These are phyloP conservation scores for Baronia brevicornis DNA, from an alignment of 2,888 invertebrate genomes.

Conservation along the genomic window DNA sequence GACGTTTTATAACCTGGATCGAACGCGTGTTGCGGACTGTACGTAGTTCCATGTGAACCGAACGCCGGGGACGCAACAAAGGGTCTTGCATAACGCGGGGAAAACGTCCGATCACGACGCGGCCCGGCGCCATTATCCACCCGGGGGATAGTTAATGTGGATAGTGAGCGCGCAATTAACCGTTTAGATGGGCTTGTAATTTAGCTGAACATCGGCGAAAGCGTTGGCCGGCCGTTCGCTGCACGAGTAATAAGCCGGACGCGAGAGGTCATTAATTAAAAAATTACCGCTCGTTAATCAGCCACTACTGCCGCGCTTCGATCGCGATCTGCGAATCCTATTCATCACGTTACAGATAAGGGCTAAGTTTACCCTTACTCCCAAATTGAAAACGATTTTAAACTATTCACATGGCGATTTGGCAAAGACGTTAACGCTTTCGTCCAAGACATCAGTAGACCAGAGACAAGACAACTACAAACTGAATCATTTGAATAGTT, in stretches of 20 bases:
- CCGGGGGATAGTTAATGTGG: conserved; percentile 38
- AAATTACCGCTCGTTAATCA: conserved; percentile 55
- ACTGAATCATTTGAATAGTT: conserved; percentile 46
- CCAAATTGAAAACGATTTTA: too few relatives aligned
- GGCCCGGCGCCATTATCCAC: conserved; percentile 38
- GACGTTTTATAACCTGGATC: conserved; percentile 39
- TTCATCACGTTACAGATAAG: conserved; percentile 56
- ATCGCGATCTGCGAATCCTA: conserved; percentile 44
- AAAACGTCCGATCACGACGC: conserved; percentile 52
- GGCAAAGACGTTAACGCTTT: too few relatives aligned
- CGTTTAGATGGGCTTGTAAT: conserved; percentile 40
- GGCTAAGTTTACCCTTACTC: too few relatives aligned
- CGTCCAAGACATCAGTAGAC: too few relatives aligned
- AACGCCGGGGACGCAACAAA: conserved; percentile 39
- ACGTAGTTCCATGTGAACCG: conserved; percentile 35
- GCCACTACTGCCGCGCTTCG: conserved; percentile 34
- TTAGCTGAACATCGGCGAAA: conserved; percentile 38
- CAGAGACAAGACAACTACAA: conserved; percentile 10
- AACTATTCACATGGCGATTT: too few relatives aligned
- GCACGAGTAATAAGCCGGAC: not conserved
- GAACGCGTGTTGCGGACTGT: conserved; percentile 39
- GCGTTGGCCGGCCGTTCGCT: conserved; percentile 9
- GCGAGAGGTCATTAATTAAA: conserved; percentile 49
- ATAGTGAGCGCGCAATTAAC: conserved; percentile 52
- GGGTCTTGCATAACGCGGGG: conserved; percentile 47